Evolutionary conservation across 2,797 vertebrate genomes (phyloP).

Genomic region (Trichosurus vulpecula): DNA sequence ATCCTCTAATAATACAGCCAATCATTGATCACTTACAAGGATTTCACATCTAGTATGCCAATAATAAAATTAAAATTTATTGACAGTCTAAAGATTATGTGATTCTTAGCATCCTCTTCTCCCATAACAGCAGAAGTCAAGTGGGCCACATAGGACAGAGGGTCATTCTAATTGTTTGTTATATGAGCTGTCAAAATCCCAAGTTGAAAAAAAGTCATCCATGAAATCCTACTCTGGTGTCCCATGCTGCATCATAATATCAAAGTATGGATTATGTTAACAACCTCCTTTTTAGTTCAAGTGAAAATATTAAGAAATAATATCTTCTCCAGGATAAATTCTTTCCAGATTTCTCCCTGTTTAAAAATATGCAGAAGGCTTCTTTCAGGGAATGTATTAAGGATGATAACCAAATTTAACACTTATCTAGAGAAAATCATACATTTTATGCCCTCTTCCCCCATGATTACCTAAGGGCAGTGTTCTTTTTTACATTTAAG

Average conservation of each 20-base stretch:
- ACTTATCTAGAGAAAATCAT: neutral
- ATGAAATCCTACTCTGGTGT: neutral
- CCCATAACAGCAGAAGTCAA: neutral
- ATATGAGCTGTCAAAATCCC: neutral
- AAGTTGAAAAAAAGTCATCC: neutral
- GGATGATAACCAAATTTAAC: neutral
- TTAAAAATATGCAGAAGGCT: neutral
- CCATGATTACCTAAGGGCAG: neutral
- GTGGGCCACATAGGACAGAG: neutral
- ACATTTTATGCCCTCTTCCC: neutral
- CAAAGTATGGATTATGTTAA: neutral
- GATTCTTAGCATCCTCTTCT: neutral
- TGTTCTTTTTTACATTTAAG: neutral
- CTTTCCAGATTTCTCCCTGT: neutral
- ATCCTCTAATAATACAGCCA: neutral
- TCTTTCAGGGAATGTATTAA: neutral
- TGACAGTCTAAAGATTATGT: neutral
- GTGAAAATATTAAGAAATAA: neutral
- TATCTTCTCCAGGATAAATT: neutral
- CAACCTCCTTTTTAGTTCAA: neutral
- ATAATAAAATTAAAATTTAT: neutral
- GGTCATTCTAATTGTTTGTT: neutral
- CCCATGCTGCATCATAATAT: neutral
- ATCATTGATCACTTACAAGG: neutral
- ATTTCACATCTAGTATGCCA: neutral